Percentiles rank a stretch among this genome's conserved stretches.
These are phyloP conservation scores for Puffinus mauretanicus DNA, from an alignment of 2,113 vertebrate genomes.

Conservation along the genomic window DNA sequence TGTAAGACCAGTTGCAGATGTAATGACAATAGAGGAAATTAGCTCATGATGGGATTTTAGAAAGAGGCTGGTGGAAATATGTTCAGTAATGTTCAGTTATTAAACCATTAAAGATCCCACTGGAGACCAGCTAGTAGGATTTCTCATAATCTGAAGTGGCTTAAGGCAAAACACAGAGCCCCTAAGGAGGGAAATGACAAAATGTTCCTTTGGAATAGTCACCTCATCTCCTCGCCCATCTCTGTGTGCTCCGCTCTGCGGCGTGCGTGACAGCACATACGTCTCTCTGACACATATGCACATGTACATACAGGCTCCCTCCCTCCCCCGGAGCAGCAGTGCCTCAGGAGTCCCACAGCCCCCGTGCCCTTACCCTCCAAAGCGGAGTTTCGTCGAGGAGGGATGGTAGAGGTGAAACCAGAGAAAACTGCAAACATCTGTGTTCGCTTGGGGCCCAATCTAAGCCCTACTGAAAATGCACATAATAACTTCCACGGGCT, in stretches of 20 bases:
- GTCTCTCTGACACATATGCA: accelerated
- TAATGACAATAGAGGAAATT: constrained; percentile 66
- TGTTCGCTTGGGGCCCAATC: neutral
- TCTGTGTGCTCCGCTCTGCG: neutral
- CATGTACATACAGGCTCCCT: accelerated
- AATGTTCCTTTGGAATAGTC: constrained; percentile 7
- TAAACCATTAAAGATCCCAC: constrained; percentile 61
- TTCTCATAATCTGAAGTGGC: constrained; percentile 30
- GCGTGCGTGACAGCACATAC: neutral
- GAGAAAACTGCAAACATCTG: constrained; percentile 37
- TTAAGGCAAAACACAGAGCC: constrained; percentile 43
- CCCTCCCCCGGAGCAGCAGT: neutral
- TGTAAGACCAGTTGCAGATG: constrained; percentile 67
- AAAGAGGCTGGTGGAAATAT: constrained; percentile 54
- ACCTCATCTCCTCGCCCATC: neutral
- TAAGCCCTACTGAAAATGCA: constrained; percentile 1
- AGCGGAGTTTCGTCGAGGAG: neutral
- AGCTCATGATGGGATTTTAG: constrained; percentile 60
- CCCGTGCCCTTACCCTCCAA: neutral
- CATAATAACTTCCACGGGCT: constrained; percentile 11
- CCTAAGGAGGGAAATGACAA: constrained; percentile 51
- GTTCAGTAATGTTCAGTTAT: constrained; percentile 53
- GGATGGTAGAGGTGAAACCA: neutral
- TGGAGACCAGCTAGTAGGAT: constrained; percentile 35
- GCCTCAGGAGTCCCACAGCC: neutral